Evolutionary conservation across 92 coral and sea anemone genomes (phyloP).

Genomic region (Porites divaricata): DNA sequence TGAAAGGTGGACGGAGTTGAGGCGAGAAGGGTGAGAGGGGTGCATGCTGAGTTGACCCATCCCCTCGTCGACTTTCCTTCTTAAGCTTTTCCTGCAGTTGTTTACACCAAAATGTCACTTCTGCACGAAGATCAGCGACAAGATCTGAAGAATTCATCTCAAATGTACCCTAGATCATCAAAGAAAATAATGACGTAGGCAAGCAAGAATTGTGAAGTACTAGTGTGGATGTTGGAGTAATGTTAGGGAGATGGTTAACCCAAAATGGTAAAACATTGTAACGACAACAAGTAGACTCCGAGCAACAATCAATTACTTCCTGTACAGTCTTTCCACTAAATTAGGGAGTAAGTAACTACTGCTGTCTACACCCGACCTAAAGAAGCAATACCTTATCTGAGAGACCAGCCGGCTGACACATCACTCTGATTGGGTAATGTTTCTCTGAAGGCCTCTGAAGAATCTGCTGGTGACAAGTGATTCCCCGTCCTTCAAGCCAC

Average conservation of each 20-base stretch:
- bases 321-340: no score
- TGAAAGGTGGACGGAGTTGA: constrained; percentile 93
- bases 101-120: constrained; percentile 98
- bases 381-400: constrained; percentile 81
- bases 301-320: no score
- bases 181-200: not conserved
- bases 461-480: constrained; percentile 90
- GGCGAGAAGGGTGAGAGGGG: constrained; percentile 89
- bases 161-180: constrained; percentile 83
- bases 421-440: constrained; percentile 95
- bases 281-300: no score
- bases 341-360: no score
- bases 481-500: constrained; percentile 93
- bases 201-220: not conserved
- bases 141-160: constrained; percentile 97
- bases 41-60: constrained; percentile 70
- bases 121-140: constrained; percentile 97
- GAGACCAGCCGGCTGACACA: constrained; percentile 98
- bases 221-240: not conserved
- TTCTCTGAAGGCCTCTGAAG: constrained; percentile 87
- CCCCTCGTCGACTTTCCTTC: constrained; percentile 65
- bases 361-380: no score
- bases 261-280: not conserved
- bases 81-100: constrained; percentile 84
- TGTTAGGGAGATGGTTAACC: not conserved